Evolutionary conservation across 2,113 vertebrate species (phyloP).

Genomic region (Pachyramphus minor): DNA sequence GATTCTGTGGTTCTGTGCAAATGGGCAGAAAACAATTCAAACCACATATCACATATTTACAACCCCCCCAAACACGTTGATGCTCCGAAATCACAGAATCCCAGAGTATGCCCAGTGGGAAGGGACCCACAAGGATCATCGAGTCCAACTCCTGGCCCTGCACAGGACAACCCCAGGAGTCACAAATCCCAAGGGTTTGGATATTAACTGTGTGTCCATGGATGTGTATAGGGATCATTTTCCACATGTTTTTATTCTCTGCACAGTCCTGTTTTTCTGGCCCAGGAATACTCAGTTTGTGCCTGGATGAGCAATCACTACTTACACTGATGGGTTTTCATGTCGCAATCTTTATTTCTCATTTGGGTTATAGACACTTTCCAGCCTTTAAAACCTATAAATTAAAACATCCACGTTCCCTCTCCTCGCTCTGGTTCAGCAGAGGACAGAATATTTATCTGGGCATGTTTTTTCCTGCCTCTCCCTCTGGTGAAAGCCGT

Average conservation of each 20-base stretch:
- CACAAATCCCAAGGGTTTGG: neutral
- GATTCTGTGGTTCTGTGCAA: neutral
- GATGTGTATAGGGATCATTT: neutral
- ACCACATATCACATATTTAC: rapidly evolving
- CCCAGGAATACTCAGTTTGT: neutral
- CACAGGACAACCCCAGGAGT: neutral
- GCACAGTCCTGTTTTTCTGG: neutral
- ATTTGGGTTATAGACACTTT: neutral
- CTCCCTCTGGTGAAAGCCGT: neutral
- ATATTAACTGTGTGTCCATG: neutral
- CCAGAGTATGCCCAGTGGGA: neutral
- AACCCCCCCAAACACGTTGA: rapidly evolving
- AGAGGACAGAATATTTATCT: neutral
- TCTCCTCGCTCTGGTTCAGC: neutral
- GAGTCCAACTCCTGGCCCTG: neutral
- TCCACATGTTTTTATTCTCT: neutral
- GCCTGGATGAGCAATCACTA: neutral
- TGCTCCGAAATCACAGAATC: neutral
- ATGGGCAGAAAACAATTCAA: neutral
- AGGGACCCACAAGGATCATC: neutral
- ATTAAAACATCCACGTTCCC: neutral
- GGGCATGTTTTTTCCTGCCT: neutral
- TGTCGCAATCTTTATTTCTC: neutral
- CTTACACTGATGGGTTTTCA: neutral
- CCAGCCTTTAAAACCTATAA: neutral